Conservation (phyloP, 2,888 invertebrate species). For the Thecophora atra region DNA sequence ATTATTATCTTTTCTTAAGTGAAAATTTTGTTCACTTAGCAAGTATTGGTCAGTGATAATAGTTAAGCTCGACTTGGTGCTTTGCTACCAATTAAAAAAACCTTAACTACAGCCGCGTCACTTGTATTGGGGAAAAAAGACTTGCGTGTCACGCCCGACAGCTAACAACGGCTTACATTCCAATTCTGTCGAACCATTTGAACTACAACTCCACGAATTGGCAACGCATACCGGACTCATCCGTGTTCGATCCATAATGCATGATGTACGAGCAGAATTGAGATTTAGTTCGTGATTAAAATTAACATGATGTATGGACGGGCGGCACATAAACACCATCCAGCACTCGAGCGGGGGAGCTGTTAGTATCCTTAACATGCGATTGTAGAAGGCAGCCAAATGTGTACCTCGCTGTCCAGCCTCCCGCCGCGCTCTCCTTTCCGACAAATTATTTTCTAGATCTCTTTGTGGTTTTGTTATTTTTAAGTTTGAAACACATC, state of each 20-base stretch:
- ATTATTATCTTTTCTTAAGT: too few relatives aligned
- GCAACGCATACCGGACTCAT: conserved; percentile 5
- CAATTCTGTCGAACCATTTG: neutral
- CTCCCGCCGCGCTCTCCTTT: too few relatives aligned
- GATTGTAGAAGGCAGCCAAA: conserved; percentile 6
- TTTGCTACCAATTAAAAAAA: neutral
- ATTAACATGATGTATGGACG: conserved; percentile 41
- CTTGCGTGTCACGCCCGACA: conserved; percentile 35
- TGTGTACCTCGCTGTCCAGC: neutral
- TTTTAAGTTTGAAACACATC: conserved; percentile 11
- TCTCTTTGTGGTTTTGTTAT: too few relatives aligned
- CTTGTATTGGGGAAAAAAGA: neutral
- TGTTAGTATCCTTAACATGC: conserved; percentile 22
- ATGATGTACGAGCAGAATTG: conserved; percentile 38
- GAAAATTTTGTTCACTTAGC: too few relatives aligned
- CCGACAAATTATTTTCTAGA: too few relatives aligned
- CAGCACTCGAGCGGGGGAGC: neutral
- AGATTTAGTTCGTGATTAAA: conserved; percentile 43
- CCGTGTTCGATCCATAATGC: conserved; percentile 34
- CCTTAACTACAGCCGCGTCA: neutral
- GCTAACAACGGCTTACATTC: conserved; percentile 36
- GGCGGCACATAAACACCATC: conserved; percentile 1
- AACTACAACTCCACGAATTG: too few relatives aligned
- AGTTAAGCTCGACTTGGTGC: too few relatives aligned
- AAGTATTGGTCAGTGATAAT: too few relatives aligned